phyloP scores from a whole-genome alignment of 2,888 invertebrate species.

The Hofmannophila pseudospretella region DNA sequence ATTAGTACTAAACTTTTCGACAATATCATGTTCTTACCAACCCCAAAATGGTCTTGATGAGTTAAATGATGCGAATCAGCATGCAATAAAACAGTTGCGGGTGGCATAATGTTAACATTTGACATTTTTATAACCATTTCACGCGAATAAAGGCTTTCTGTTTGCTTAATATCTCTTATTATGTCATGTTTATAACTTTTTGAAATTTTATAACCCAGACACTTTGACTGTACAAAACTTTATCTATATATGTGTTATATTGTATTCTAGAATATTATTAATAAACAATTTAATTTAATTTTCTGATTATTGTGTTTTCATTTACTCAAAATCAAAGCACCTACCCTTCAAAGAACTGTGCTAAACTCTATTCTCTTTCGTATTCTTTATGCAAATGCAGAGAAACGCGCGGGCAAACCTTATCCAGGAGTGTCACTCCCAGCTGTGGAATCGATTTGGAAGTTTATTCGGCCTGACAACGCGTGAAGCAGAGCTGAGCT shows the following conservation, averaged over 20 bases:
- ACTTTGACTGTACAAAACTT: no score
- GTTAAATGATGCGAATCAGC: constrained; percentile 46
- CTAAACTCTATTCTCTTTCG: constrained; percentile 36
- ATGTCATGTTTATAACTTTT: not conserved
- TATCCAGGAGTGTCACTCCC: constrained; percentile 69
- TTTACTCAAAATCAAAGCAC: no score
- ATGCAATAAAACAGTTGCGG: constrained; percentile 48
- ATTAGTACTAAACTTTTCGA: constrained; percentile 5
- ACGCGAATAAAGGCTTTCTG: constrained; percentile 30
- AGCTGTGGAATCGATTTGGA: constrained; percentile 74
- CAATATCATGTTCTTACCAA: constrained; percentile 20
- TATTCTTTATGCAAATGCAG: constrained; percentile 71
- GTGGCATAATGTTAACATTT: constrained; percentile 46
- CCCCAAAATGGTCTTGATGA: constrained; percentile 38
- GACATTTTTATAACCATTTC: constrained; percentile 49
- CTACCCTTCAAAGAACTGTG: no score
- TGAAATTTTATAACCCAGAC: constrained; percentile 17
- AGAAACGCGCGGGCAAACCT: constrained; percentile 46
- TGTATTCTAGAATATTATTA: no score
- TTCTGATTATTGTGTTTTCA: no score
- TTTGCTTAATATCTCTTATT: constrained; percentile 15
- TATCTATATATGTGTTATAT: no score
- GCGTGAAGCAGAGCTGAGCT: constrained; percentile 58
- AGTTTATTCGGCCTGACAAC: constrained; percentile 74
- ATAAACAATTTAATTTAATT: no score